Evolutionary conservation across 2,888 invertebrate species (phyloP), one percentile per base, ranked within the genome.

Genomic region (Deroplatys truncata): DNA sequence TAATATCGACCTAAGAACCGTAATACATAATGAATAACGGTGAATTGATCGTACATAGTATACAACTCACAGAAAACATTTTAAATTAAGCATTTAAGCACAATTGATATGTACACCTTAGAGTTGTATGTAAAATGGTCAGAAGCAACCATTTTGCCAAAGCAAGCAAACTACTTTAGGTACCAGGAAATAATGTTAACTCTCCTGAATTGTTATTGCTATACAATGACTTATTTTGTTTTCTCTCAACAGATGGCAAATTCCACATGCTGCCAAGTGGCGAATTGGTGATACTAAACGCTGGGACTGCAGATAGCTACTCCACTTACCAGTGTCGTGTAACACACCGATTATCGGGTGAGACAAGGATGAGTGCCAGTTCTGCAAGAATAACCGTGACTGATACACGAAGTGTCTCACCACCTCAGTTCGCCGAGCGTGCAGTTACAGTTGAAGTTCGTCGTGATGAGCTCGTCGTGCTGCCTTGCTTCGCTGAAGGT

Each of bases 201-300:
- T 5, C 5, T 2, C 31, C 1, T 43, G 13, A 43, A 10, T 43
- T 7, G 4, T 35, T 0, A 35, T 35, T 35, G 8, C 8, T 43
- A 43, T 9, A 13, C 43, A 0, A 43, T 43, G 9, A 31, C 31
- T 4, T 43, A 1, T 72, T 72, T 72, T 72, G 16, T 72, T 25
- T 20, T 25, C 20, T 9, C 3, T 7, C 20, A 20, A 72, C 91
- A 91, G 91, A 92, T 90, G 91, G 91, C 88, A 92, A 92, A 89
- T 92, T 92, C 89, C 91, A 92, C 90, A 92, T 92, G 92, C 90
- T 92, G 90, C 91, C 92, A 15, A 91, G 91, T 56, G 92, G 92
- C 84, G 92, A 92, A 88, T 90, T 92, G 84, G 89, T 92, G 84
- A 91, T 92, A 90, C 91, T 92, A 91, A 92, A 92, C 88, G 92